These are phyloP conservation scores for Microvelia longipes DNA, from an alignment of 1,140 invertebrate species.

Conservation along the genomic window DNA sequence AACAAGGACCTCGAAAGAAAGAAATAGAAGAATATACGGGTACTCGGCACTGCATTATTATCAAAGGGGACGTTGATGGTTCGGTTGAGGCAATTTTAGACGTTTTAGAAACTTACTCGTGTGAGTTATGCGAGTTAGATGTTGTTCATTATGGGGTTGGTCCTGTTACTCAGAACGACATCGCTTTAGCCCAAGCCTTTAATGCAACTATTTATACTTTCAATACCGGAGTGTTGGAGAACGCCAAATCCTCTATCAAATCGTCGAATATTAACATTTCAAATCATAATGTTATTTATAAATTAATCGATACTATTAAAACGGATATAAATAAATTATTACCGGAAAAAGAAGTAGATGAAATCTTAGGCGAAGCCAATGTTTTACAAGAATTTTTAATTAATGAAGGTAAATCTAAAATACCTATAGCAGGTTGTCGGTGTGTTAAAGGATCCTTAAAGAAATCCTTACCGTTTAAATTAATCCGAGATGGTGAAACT, in stretches of 20 bases:
- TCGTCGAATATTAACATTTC: slow-evolving; percentile 43
- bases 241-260: slow-evolving; percentile 35
- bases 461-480: slow-evolving; percentile 46
- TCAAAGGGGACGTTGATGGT: slow-evolving; percentile 65
- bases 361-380: slow-evolving; percentile 66
- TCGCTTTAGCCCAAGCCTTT: slow-evolving; percentile 74
- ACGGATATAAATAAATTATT: slow-evolving; percentile 56
- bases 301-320: slow-evolving; percentile 75
- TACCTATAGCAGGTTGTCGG: slow-evolving; percentile 73
- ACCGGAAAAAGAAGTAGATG: slow-evolving; percentile 54
- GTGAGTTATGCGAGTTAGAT: slow-evolving; percentile 54
- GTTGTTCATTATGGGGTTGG: slow-evolving; percentile 85
- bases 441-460: slow-evolving; percentile 64
- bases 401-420: slow-evolving; percentile 59
- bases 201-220: slow-evolving; percentile 75
- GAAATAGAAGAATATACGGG: slow-evolving; percentile 35
- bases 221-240: slow-evolving; percentile 46
- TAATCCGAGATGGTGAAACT: slow-evolving; percentile 52
- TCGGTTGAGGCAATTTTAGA: slow-evolving; percentile 89
- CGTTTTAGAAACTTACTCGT: slow-evolving; percentile 74
- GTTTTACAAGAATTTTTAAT: slow-evolving; percentile 73
- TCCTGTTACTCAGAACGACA: slow-evolving; percentile 58
- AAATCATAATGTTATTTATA: slow-evolving; percentile 76
- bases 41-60: slow-evolving; percentile 33
- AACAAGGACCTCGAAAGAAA: slow-evolving; percentile 33